A percentile compares a stretch with the other conserved stretches of the same genome.
These are phyloP conservation scores for Dryadula phaetusa DNA, from an alignment of 2,888 invertebrate species.

Conservation along the genomic window DNA sequence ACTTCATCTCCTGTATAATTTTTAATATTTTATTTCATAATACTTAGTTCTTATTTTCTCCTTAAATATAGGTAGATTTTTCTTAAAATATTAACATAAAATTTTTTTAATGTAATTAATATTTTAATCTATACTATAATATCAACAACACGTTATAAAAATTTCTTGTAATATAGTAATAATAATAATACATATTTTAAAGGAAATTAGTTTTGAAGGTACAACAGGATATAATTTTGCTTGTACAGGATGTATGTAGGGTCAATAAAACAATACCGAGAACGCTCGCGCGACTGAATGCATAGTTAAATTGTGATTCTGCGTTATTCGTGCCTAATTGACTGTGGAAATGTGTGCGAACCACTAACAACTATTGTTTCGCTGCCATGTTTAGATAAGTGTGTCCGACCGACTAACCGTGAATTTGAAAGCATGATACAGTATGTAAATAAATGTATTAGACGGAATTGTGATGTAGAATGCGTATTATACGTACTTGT, in stretches of 20 bases:
- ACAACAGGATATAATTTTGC: slow-evolving; percentile 1
- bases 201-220: neutral
- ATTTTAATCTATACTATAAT: too few relatives aligned
- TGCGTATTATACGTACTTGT: neutral
- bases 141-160: too few relatives aligned
- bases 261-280: slow-evolving; percentile 36
- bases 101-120: too few relatives aligned
- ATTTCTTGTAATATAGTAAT: neutral
- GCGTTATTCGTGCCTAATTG: slow-evolving; percentile 60
- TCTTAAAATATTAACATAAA: too few relatives aligned
- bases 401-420: slow-evolving; percentile 19
- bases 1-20: too few relatives aligned
- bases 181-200: neutral
- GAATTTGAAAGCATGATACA: slow-evolving; percentile 16
- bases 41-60: too few relatives aligned
- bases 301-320: slow-evolving; percentile 38
- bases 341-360: slow-evolving; percentile 54
- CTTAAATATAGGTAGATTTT: too few relatives aligned
- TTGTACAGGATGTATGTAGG: slow-evolving; percentile 35
- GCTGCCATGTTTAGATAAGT: slow-evolving; percentile 43
- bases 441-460: slow-evolving; percentile 21
- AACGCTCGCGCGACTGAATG: slow-evolving; percentile 31
- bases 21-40: too few relatives aligned
- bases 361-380: slow-evolving; percentile 42
- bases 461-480: neutral